These are phyloP conservation scores for Pseudomyrmex cubaensis DNA, from an alignment of 1,140 invertebrate genomes.

Conservation along the genomic window DNA sequence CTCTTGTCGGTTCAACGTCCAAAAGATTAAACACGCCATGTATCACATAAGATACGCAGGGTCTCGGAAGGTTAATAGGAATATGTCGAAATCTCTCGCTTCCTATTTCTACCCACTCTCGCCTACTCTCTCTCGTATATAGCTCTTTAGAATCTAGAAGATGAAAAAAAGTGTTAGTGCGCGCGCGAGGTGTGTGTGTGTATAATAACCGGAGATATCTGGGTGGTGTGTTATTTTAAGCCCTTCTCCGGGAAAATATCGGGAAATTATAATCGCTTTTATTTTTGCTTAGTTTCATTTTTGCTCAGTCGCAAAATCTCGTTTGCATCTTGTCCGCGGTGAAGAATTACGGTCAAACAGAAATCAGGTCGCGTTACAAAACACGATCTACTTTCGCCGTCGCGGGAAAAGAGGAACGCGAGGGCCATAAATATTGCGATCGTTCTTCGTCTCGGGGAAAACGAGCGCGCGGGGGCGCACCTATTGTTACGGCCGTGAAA, in stretches of 20 bases:
- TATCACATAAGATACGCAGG: slow-evolving; percentile 30
- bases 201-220: not conserved
- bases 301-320: slow-evolving; percentile 9
- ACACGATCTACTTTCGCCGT: slow-evolving; percentile 53
- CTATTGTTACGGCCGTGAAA: slow-evolving; percentile 62
- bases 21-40: slow-evolving; percentile 33
- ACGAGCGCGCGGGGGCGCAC: slow-evolving; percentile 27
- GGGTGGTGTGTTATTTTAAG: not conserved
- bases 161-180: not conserved
- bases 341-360: slow-evolving; percentile 9
- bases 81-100: slow-evolving; percentile 47
- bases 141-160: slow-evolving; percentile 13
- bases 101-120: slow-evolving; percentile 44
- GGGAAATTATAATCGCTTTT: slow-evolving; percentile 1
- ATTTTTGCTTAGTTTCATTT: too few relatives aligned
- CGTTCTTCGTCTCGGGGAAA: slow-evolving; percentile 56
- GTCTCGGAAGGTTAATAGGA: slow-evolving; percentile 40
- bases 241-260: not conserved
- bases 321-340: not conserved
- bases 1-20: slow-evolving; percentile 11
- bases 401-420: slow-evolving; percentile 30
- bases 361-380: slow-evolving; percentile 40
- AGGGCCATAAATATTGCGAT: slow-evolving; percentile 36
- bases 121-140: not conserved
- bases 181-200: not conserved